phyloP scores from a whole-genome alignment of 2,113 vertebrate species.

The Prunella himalayana region DNA sequence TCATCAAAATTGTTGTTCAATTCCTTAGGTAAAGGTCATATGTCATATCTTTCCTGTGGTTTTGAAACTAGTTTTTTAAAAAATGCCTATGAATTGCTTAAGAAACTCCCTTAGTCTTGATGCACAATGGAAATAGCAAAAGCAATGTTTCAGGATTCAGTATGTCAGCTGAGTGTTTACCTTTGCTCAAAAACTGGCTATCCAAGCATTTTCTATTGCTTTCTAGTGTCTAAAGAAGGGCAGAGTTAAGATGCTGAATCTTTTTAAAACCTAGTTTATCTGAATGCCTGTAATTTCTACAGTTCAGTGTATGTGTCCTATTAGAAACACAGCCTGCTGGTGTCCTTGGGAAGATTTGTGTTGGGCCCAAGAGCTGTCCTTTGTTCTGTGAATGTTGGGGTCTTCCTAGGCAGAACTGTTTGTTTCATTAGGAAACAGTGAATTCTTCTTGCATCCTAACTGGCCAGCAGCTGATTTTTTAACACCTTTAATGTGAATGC shows the following conservation, averaged over 20 bases:
- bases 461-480: background rate
- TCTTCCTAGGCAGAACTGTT: background rate
- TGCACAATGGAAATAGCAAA: background rate
- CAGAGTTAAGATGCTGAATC: background rate
- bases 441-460: background rate
- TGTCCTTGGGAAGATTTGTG: background rate
- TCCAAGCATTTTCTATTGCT: background rate
- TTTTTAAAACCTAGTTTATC: background rate
- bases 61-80: background rate
- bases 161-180: background rate
- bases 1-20: background rate
- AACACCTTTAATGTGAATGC: background rate
- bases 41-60: background rate
- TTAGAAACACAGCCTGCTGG: background rate
- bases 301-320: background rate
- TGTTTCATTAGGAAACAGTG: background rate
- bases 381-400: background rate
- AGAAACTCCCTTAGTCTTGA: background rate
- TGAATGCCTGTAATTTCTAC: background rate
- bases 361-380: background rate
- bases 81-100: background rate
- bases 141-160: background rate
- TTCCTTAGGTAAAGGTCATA: background rate
- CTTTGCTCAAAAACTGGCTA: background rate
- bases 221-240: background rate